These are phyloP conservation scores for Pediacus dermestoides DNA, from an alignment of 2,888 invertebrate species.

Conservation along the genomic window DNA sequence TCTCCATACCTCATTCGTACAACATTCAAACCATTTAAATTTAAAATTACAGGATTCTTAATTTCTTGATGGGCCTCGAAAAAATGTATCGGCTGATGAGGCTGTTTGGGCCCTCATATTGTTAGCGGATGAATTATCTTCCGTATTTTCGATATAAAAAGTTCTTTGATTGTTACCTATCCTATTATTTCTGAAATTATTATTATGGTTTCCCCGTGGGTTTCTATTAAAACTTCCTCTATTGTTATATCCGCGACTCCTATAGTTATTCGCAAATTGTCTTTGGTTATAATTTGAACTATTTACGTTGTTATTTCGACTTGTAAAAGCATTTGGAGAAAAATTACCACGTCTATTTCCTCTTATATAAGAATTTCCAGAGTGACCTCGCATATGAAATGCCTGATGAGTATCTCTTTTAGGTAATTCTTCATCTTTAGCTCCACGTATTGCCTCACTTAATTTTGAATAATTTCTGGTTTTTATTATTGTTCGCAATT, in stretches of 20 bases:
- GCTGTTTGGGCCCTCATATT: no score
- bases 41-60: slow-evolving; percentile 5
- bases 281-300: neutral
- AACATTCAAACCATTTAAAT: slow-evolving; percentile 12
- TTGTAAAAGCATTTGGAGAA: neutral
- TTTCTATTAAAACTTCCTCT: slow-evolving; percentile 2
- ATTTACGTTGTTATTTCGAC: neutral
- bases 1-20: slow-evolving; percentile 3
- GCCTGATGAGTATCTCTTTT: neutral
- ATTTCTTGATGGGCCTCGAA: slow-evolving; percentile 15
- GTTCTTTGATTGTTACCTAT: slow-evolving; percentile 3
- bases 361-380: neutral
- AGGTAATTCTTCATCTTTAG: slow-evolving; percentile 10
- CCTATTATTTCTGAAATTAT: slow-evolving; percentile 6
- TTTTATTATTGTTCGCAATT: slow-evolving; percentile 12
- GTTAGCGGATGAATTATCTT: no score
- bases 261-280: neutral
- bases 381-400: neutral
- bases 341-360: neutral
- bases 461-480: slow-evolving; percentile 8
- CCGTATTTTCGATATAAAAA: no score
- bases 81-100: slow-evolving; percentile 10
- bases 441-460: slow-evolving; percentile 8
- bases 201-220: no score
- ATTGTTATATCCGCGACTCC: slow-evolving; percentile 3